Evolutionary conservation across 1,140 invertebrate genomes (phyloP).

Genomic region (Goniozus legneri): DNA sequence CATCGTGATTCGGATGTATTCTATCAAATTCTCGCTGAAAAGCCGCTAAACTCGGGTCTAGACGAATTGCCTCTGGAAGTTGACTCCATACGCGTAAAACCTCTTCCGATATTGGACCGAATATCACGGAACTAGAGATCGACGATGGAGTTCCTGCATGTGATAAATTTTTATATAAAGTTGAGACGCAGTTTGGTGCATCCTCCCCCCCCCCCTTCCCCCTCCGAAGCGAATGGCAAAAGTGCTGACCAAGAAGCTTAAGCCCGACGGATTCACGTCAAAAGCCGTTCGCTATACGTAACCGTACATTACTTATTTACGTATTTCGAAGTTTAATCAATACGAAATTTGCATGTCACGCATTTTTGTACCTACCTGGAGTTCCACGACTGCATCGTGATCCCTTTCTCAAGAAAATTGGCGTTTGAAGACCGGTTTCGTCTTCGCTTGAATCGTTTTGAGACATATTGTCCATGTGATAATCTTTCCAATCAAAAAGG

Average conservation of each 20-base stretch:
- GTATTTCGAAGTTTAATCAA: no score
- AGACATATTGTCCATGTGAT: no score
- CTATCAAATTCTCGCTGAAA: constrained; percentile 63
- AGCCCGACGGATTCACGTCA: no score
- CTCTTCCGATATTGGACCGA: constrained; percentile 54
- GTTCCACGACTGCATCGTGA: constrained; percentile 13
- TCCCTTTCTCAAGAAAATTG: constrained; percentile 13
- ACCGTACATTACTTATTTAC: no score
- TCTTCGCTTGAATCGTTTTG: constrained; percentile 26
- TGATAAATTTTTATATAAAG: constrained; percentile 1
- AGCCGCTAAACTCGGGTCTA: constrained; percentile 60
- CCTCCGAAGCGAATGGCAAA: no score
- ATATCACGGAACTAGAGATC: constrained; percentile 25
- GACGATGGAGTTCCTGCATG: constrained; percentile 28
- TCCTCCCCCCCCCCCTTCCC: no score
- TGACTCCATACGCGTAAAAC: constrained; percentile 62
- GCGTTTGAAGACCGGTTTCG: constrained; percentile 25
- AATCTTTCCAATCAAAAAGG: no score
- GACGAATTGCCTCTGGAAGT: constrained; percentile 61
- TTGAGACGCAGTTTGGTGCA: no score
- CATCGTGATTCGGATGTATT: constrained; percentile 31
- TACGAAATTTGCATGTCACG: no score
- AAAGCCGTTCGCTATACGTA: no score
- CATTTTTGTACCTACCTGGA: constrained; percentile 15
- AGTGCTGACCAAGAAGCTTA: no score